These are phyloP conservation scores for Halocaridina rubra DNA, from an alignment of 2,888 invertebrate genomes.

Conservation along the genomic window DNA sequence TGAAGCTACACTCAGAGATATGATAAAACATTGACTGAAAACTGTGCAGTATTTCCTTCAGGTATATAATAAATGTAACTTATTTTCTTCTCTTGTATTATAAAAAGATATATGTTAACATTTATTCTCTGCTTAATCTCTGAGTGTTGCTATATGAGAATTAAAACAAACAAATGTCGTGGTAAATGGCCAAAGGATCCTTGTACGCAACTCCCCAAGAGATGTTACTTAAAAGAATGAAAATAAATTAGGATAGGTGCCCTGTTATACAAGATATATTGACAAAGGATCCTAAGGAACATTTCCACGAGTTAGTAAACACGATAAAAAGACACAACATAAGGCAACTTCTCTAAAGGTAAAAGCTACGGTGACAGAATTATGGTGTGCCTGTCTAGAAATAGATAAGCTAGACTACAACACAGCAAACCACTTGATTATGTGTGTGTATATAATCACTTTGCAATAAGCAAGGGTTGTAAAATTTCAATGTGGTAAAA, in stretches of 20 bases:
- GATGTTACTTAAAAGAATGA: constrained; percentile 4
- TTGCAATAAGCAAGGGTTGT: too few relatives aligned
- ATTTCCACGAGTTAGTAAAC: constrained; percentile 41
- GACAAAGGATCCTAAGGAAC: constrained; percentile 36
- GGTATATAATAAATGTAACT: too few relatives aligned
- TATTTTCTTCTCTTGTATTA: not conserved
- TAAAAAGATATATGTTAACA: not conserved
- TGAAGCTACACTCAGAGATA: constrained; percentile 26
- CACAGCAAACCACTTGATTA: not conserved
- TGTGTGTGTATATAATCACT: too few relatives aligned
- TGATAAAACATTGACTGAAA: not conserved
- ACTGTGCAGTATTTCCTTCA: too few relatives aligned
- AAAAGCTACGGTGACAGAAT: not conserved
- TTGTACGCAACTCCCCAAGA: constrained; percentile 12
- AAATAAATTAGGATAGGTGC: constrained; percentile 4
- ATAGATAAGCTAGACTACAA: not conserved
- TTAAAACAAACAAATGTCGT: constrained; percentile 19
- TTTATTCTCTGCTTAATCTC: too few relatives aligned
- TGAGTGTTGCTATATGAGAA: constrained; percentile 26
- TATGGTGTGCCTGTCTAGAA: not conserved
- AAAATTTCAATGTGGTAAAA: too few relatives aligned
- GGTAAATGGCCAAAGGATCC: constrained; percentile 46
- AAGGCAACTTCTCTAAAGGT: too few relatives aligned
- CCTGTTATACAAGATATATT: not conserved
- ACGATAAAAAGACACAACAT: constrained; percentile 10